phyloP scores from a whole-genome alignment of 2,888 invertebrate species.

The Spisula solida region DNA sequence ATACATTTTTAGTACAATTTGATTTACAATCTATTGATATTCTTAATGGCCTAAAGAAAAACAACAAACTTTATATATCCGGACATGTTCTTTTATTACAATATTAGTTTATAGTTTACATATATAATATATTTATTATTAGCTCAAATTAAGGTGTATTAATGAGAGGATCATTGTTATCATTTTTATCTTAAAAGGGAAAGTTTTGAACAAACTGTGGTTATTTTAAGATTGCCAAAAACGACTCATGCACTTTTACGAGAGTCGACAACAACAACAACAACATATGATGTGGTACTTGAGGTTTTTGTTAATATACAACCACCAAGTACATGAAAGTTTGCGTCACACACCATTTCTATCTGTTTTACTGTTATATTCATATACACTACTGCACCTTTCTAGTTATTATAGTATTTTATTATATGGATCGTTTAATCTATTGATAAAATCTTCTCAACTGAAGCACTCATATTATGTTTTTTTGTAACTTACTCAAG shows the following conservation, averaged over 20 bases:
- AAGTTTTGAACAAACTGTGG: not conserved
- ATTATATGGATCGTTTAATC: not conserved
- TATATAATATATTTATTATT: not conserved
- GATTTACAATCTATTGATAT: too few species aligned
- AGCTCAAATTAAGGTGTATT: not conserved
- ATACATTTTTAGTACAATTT: too few species aligned
- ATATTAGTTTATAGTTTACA: too few species aligned
- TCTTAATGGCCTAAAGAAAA: too few species aligned
- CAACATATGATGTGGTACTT: not conserved
- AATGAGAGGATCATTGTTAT: not conserved
- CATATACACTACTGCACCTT: slow-evolving; percentile 13
- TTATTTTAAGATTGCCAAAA: not conserved
- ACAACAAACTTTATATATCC: too few species aligned
- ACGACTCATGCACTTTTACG: not conserved
- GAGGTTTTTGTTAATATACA: not conserved
- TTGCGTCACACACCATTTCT: not conserved
- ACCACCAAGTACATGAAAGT: not conserved
- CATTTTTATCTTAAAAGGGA: not conserved
- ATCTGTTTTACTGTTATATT: not conserved
- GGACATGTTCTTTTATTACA: too few species aligned
- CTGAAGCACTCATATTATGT: too few species aligned
- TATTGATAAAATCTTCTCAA: too few species aligned
- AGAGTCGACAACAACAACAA: not conserved
- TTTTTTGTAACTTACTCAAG: not conserved
- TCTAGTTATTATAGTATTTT: not conserved